Conservation (phyloP, 2,888 invertebrate genomes). For the Branchellion lobata region DNA sequence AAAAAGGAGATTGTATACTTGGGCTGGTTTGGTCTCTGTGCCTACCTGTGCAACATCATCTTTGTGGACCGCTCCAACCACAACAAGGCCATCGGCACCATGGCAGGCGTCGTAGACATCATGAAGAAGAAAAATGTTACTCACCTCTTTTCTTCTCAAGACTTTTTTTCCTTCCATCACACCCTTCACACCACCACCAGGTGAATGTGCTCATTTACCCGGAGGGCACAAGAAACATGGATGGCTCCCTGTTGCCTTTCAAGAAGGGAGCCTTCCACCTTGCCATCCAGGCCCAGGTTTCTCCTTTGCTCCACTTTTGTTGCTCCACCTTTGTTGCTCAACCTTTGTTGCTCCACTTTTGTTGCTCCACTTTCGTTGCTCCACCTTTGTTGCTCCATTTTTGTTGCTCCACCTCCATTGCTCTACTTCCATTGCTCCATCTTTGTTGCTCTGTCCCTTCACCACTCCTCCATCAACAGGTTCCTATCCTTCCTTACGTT, state of each 20-base stretch:
- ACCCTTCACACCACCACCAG: conserved; percentile 58
- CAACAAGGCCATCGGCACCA: conserved; percentile 73
- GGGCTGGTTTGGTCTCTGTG: conserved; percentile 83
- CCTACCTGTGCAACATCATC: conserved; percentile 82
- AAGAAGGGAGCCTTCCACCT: conserved; percentile 96
- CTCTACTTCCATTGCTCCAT: too few relatives aligned
- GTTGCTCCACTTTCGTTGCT: too few relatives aligned
- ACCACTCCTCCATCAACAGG: too few relatives aligned
- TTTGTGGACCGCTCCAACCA: conserved; percentile 83
- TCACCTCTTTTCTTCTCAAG: neutral
- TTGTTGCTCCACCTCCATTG: too few relatives aligned
- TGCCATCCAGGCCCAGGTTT: conserved; percentile 76
- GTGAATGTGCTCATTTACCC: conserved; percentile 86
- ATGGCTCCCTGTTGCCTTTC: conserved; percentile 83
- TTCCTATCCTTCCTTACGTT: conserved; percentile 84
- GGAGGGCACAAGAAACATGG: conserved; percentile 82
- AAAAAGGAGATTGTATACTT: conserved; percentile 82
- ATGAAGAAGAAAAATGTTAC: conserved; percentile 44
- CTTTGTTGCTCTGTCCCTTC: too few relatives aligned
- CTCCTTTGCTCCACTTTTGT: too few relatives aligned
- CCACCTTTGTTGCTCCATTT: too few relatives aligned
- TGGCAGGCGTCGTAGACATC: conserved; percentile 66
- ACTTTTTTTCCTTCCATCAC: too few relatives aligned
- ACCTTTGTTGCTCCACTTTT: too few relatives aligned
- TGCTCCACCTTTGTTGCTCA: too few relatives aligned